A percentile compares a stretch with the other conserved stretches of the same genome.
Evolutionary conservation across 2,797 vertebrate species (phyloP).

Genomic region (Semaprochilodus insignis): DNA sequence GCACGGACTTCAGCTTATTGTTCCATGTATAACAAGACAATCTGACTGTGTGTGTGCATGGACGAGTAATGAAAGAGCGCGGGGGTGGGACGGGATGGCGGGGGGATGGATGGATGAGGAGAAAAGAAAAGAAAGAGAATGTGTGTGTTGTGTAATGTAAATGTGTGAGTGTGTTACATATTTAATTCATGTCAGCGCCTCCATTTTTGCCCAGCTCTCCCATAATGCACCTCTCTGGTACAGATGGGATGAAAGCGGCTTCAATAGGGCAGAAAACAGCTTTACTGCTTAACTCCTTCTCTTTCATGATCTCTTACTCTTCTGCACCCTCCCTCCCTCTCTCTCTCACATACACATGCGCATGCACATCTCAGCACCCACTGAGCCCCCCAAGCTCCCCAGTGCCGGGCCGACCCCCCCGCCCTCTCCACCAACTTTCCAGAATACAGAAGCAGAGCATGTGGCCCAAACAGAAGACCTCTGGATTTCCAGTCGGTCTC

Average conservation of each 20-base stretch:
- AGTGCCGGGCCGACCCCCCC: too few species aligned
- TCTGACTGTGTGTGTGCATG: not conserved
- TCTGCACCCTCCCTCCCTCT: not conserved
- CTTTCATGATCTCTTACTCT: constrained; percentile 34
- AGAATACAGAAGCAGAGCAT: constrained; percentile 43
- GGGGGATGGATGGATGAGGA: not conserved
- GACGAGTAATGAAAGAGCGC: constrained; percentile 20
- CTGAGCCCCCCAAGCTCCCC: not conserved
- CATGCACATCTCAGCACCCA: not conserved
- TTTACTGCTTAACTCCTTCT: constrained; percentile 50
- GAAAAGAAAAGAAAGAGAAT: not conserved
- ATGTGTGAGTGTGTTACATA: constrained; percentile 46
- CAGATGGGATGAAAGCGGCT: constrained; percentile 48
- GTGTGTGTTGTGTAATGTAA: constrained; percentile 20
- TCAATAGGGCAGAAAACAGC: constrained; percentile 53
- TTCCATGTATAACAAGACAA: not conserved
- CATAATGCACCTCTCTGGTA: constrained; percentile 50
- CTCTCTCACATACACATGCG: constrained; percentile 24
- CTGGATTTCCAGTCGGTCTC: constrained; percentile 33
- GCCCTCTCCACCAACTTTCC: not conserved
- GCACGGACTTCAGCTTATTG: not conserved
- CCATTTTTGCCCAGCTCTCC: constrained; percentile 39
- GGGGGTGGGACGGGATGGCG: not conserved
- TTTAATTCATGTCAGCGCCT: constrained; percentile 51
- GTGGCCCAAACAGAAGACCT: constrained; percentile 48